Evolutionary conservation across 2,113 vertebrate genomes (phyloP).

Genomic region (Pluvianellus socialis): DNA sequence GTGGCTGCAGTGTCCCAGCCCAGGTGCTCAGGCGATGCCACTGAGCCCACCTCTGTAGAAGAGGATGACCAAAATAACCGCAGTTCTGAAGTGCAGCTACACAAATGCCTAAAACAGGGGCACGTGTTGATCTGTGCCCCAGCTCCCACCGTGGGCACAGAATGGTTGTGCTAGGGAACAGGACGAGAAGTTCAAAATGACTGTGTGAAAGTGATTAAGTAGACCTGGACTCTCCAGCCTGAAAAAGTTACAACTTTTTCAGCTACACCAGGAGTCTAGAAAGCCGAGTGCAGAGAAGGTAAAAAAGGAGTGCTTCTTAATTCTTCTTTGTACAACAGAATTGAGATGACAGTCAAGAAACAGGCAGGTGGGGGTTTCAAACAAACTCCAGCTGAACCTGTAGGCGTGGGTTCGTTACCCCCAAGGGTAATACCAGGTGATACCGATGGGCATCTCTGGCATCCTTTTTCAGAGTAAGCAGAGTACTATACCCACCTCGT

Average conservation of each 20-base stretch:
- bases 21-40: neutral
- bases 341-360: neutral
- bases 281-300: neutral
- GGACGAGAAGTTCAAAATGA: neutral
- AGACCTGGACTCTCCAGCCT: neutral
- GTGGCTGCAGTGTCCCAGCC: neutral
- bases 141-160: neutral
- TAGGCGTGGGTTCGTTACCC: neutral
- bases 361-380: neutral
- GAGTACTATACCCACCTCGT: neutral
- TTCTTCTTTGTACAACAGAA: neutral
- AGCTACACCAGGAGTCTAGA: neutral
- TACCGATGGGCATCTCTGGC: rapidly evolving
- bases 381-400: neutral
- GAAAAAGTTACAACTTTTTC: neutral
- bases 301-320: neutral
- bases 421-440: neutral
- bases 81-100: neutral
- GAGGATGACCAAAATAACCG: neutral
- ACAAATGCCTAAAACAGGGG: neutral
- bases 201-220: neutral
- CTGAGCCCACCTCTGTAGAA: neutral
- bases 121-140: neutral
- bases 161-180: neutral
- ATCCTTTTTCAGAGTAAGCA: neutral